phyloP scores from a whole-genome alignment of 2,888 invertebrate species.

The Elysia crispata region DNA sequence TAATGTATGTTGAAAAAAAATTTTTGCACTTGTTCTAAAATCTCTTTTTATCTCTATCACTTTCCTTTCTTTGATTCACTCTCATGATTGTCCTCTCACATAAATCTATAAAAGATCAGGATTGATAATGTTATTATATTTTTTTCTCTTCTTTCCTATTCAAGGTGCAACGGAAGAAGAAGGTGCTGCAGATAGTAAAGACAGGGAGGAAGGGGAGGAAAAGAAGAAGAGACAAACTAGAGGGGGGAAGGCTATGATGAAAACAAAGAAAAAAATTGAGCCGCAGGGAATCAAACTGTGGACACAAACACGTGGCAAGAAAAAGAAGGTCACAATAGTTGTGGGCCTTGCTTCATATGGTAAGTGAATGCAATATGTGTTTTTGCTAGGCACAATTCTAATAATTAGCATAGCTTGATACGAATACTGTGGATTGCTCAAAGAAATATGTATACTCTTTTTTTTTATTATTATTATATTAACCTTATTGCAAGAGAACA shows the following conservation, averaged over 20 bases:
- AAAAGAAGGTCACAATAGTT: slow-evolving; percentile 98
- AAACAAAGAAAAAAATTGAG: slow-evolving; percentile 85
- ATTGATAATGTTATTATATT: background rate
- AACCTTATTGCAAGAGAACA: no score
- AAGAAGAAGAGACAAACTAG: slow-evolving; percentile 97
- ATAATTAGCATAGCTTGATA: no score
- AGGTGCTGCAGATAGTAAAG: slow-evolving; percentile 50
- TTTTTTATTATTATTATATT: no score
- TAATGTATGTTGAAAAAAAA: no score
- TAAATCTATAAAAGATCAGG: background rate
- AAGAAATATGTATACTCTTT: no score
- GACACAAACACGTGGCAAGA: slow-evolving; percentile 92
- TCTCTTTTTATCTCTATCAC: no score
- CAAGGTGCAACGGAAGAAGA: slow-evolving; percentile 34
- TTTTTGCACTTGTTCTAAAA: no score
- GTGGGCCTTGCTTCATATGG: slow-evolving; percentile 96
- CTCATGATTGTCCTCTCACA: background rate
- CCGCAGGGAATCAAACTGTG: slow-evolving; percentile 77
- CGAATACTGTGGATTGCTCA: no score
- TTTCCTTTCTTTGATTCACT: no score
- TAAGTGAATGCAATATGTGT: slow-evolving; percentile 76
- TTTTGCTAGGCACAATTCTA: no score
- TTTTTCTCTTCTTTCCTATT: slow-evolving; percentile 11
- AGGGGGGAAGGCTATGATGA: slow-evolving; percentile 96
- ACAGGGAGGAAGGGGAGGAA: slow-evolving; percentile 79